Percentiles rank a stretch among this genome's conserved stretches.
Evolutionary conservation across 2,888 invertebrate species (phyloP).

Genomic region (Drosophila anomalipes): DNA sequence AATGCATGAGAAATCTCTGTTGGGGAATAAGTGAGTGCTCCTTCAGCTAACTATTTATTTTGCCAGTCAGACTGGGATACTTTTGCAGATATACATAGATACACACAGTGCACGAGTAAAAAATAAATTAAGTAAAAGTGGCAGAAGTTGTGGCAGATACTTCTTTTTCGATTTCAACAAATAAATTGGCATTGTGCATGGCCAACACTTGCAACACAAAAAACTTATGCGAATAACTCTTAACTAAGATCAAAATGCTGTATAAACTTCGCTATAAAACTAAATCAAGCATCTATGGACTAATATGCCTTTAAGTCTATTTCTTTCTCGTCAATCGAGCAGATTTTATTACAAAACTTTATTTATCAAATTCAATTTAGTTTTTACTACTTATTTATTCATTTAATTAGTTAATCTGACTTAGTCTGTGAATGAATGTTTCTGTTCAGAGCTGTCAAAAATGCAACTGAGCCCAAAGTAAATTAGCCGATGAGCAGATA

Average conservation of each 20-base stretch:
- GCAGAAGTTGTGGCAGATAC: slow-evolving; percentile 49
- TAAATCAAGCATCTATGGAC: background rate
- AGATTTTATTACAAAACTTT: too few species aligned
- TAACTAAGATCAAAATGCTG: background rate
- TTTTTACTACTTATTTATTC: background rate
- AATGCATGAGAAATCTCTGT: slow-evolving; percentile 61
- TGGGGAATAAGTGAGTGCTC: slow-evolving; percentile 37
- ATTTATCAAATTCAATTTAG: background rate
- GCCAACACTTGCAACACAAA: background rate
- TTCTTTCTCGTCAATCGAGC: background rate
- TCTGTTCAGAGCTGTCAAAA: slow-evolving; percentile 41
- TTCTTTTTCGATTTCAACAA: background rate
- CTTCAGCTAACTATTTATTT: slow-evolving; percentile 62
- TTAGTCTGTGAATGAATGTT: background rate
- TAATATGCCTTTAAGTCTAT: background rate
- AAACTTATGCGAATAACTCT: background rate
- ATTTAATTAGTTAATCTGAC: background rate
- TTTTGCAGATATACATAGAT: slow-evolving; percentile 18
- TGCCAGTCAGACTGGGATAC: slow-evolving; percentile 53
- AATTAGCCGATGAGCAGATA: slow-evolving; percentile 67
- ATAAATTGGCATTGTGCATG: background rate
- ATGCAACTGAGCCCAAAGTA: slow-evolving; percentile 68
- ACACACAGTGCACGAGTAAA: slow-evolving; percentile 31
- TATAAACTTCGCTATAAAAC: background rate
- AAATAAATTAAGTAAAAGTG: slow-evolving; percentile 67